Evolutionary conservation across 1,140 invertebrate species (phyloP), one percentile per base, ranked within the genome.

Genomic region (Solenopsis fugax): DNA sequence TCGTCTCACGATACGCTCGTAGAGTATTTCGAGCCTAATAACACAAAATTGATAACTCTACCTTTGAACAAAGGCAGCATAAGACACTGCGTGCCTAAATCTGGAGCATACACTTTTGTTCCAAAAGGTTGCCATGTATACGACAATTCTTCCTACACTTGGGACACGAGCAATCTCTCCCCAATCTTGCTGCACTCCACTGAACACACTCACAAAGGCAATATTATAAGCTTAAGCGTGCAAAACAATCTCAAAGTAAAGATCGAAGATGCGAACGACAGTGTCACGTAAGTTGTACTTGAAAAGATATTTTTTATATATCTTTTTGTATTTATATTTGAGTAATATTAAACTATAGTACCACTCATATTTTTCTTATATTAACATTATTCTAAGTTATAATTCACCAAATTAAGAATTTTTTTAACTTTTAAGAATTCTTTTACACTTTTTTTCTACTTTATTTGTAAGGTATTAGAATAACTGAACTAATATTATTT

Each of bases 91-190:
- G 94, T 98, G 0, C 95, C 96, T 5, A 94, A 95, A 85, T 93
- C 96, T 50, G 97, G 97, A n/a, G 93, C 95, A 64, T 99, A 99
- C 93, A 95, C 96, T 65, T 97, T 99, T 52, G 96, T 96, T 56
- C 97, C 98, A 12, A 96, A 96, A 87, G 97, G 98, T 58, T 99
- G 98, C 94, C 98, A 99, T 94, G 95, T 96, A 85, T 99, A 98
- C 94, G 95, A 96, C 12, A 94, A 93, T 90, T 95, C 94, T 92
- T 96, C 92, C 4, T 94, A 95, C 34, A 92, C 88, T 5, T 96
- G 94, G 91, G 94, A 93, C 86, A 96, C 93, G 34, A 95, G 62
- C 90, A 93, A 88, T 78, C 87, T 88, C 21, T 80, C 89, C 0
- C 94, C 94, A 2, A 90, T 95, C 56, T 93, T 95, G 41, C 73